Evolutionary conservation across 2,113 vertebrate genomes (phyloP).

Genomic region (Gallinago undulata): DNA sequence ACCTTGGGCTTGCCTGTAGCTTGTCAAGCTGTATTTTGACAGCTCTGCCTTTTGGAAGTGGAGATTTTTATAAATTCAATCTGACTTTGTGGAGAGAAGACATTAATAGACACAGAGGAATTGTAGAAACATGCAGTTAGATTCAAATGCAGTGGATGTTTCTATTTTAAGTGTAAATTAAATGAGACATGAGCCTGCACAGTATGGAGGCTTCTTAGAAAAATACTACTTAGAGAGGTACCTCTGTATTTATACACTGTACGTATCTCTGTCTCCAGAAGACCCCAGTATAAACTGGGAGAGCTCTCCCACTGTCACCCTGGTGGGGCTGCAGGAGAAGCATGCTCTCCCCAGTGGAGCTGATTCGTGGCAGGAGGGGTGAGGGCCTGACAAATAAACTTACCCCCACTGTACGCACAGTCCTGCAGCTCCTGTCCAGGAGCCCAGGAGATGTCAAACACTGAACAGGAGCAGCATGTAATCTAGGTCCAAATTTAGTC

Average conservation of each 20-base stretch:
- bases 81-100: not conserved
- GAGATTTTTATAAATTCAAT: not conserved
- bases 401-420: rapidly evolving
- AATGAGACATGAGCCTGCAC: not conserved
- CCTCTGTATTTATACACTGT: not conserved
- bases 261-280: not conserved
- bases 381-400: not conserved
- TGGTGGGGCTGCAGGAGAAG: rapidly evolving
- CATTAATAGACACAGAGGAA: not conserved
- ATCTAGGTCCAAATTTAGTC: not conserved
- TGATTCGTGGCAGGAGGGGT: rapidly evolving
- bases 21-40: not conserved
- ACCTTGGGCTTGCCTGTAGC: not conserved
- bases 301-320: not conserved
- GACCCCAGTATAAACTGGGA: rapidly evolving
- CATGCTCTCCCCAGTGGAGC: rapidly evolving
- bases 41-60: not conserved
- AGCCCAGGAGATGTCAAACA: not conserved
- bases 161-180: not conserved
- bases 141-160: not conserved
- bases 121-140: not conserved
- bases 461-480: not conserved
- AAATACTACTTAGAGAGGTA: not conserved
- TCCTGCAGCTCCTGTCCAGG: not conserved
- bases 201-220: not conserved